Base-by-base conservation (phyloP, 2,888 invertebrate species). In the Drosophila subquinaria region DNA sequence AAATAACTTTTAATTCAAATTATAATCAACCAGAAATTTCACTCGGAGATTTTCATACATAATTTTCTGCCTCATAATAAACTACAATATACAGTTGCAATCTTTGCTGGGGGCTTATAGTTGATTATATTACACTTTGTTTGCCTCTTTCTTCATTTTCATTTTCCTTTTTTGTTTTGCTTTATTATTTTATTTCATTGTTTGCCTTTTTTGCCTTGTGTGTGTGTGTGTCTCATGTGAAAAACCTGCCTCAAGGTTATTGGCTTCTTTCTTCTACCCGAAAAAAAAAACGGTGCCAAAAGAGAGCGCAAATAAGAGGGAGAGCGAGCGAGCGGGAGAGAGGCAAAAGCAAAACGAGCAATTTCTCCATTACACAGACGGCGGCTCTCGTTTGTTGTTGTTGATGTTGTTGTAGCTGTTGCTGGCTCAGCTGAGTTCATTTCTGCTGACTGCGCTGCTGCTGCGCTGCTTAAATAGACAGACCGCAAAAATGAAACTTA, bases 241-340 rank as follows among this genome's bases (percentile, higher is more conserved):
- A 84, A 84, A 89, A 78, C 89, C 89, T 89, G 84, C 84, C 89
- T 87, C 84, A 89, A 87, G 89, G 84, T 87, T 89, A 76, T 89
- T 84, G 87, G 72, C 89, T 89, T 85, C 78, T 77, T 77, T 56
- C 67, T 72, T 38, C 6, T n/a, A 38, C 57, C 82, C 33, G 30
- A 55, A 55, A 42, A 35, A 35, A 42, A 72, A 69, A 69, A 63
- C 66, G 72, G 35, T 55, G 76, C 48, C 67, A 67, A 77, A 78
- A 78, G 67, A 67, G 60, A 75, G 67, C 56, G 79, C n/a, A 45
- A 47, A 52, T 11, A 38, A 42, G 33, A 30, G 50, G 10, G 5
- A 30, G 42, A 64, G 36, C 20, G 9, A 71, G 42, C n/a, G 6
- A 42, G 38, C 40, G 23, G 55, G 57, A 65, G 40, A 65, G 40